Base-by-base conservation (phyloP, 2,888 invertebrate species). In the Anoncus sp. region DNA sequence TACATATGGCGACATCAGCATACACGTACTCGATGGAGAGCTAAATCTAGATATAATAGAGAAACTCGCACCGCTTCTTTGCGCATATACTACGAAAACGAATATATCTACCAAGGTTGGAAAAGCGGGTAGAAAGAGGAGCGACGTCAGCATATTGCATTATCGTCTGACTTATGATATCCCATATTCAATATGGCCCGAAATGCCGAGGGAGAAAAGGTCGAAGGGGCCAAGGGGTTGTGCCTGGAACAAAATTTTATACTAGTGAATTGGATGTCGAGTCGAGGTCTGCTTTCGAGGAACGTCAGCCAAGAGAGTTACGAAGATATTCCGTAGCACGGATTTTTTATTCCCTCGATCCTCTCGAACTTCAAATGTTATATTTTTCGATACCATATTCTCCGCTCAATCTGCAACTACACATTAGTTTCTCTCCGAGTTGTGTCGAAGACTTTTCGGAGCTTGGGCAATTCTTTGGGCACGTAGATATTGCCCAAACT, bases 71-170 rank as follows among this genome's bases (percentile, higher is more conserved):
- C 74, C 73, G 79, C 67, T 51, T 77, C 18, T 63, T 60, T 31
- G 55, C 74, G 51, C 53, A 51, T 70, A 40, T 31, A 38, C n/a
- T 66, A 53, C 53, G 40, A 43, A 31, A 43, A 49, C 14, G 45
- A 60, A 53, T 55, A 60, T 35, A 40, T 18, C 18, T 18, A 51
- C n/a, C 16, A 6, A 51, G 20, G 22, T 51, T 31, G 62, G 47
- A 40, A 62, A 20, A 40, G 5, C 24, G 16, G 43, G 20, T 31
- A 22, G 31, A 18, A 38, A n/a, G 31, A 45, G 38, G 18, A 66
- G 40, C 31, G 9, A 22, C 88, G 88, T 89, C 88, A 85, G 88
- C 88, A 89, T 89, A 89, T 89, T 88, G 84, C 85, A 88, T 87
- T 89, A 88, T 87, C 86, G 84, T 77, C 78, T 84, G 84, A 88